Evolutionary conservation across 2,888 invertebrate species (phyloP), one percentile per base, ranked within the genome.

Genomic region (Cheilosia variabilis): DNA sequence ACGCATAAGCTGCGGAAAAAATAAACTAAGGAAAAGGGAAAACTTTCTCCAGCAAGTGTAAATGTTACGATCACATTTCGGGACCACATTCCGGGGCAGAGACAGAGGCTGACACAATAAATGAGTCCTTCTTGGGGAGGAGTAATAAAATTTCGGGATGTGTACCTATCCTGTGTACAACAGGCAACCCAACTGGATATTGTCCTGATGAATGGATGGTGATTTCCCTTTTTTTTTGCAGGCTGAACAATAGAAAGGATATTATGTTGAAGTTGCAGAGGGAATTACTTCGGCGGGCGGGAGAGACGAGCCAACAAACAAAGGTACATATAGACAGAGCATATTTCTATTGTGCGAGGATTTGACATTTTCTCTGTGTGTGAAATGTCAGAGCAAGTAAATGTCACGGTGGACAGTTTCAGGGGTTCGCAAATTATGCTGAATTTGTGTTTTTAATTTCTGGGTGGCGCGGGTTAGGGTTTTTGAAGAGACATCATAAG

Each of bases 41-140:
- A 63, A 71, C 71, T 37, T 58, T 66, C 52, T 71, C 58, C 71
- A 43, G 63, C 79, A 57, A 79, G 72, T 79, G 58, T 57, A 78
- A 71, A 69, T 57, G 78, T 63, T 63, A 78, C 78, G 78, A 71
- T 69, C 78, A 55, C 77, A 77, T 77, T 77, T 62, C 53, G 53
- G 69, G 63, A 69, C 58, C 79, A 41, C 53, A 79, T 65, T 69
- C 47, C 37, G 22, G 52, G 76, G 65, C 55, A 57, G 52, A 15
- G 45, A 15, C 37, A 34, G 34, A 45, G 55, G 52, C 65, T 65
- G 45, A 55, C 52, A 69, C 62, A 69, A 77, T 78, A 72, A 72
- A 79, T 65, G 58, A 79, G 63, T 72, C 34, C 79, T 19, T 55
- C 15, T 41, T 41, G 55, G 58, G 63, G 34, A 41, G 7, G 45